A percentile compares a stretch with the other conserved stretches of the same genome.
These are phyloP conservation scores for Vulpes ferrilata DNA, from an alignment of 2,113 vertebrate genomes.

Conservation along the genomic window DNA sequence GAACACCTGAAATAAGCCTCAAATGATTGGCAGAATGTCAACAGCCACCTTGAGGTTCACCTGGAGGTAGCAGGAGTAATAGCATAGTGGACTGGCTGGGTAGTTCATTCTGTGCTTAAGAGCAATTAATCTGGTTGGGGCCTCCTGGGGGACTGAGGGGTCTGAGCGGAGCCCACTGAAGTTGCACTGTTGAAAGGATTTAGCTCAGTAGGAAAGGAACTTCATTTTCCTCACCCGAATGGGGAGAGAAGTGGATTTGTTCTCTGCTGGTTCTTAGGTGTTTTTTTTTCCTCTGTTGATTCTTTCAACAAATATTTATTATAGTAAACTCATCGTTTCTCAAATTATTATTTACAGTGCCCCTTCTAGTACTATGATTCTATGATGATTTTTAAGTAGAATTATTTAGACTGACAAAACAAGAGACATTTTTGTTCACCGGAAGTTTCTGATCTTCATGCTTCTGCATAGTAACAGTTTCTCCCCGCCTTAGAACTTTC, in stretches of 20 bases:
- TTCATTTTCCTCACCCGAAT: neutral
- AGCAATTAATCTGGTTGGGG: neutral
- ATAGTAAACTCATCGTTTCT: neutral
- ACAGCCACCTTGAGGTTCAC: neutral
- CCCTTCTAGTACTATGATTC: neutral
- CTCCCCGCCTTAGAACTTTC: neutral
- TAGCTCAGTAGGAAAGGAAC: slow-evolving; percentile 5
- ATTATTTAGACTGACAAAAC: neutral
- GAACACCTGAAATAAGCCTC: neutral
- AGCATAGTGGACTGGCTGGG: neutral
- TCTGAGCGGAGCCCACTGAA: neutral
- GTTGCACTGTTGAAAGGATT: neutral
- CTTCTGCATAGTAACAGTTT: neutral
- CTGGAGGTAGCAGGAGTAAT: neutral
- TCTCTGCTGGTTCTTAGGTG: neutral
- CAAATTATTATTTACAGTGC: neutral
- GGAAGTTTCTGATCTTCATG: neutral
- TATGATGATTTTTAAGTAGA: neutral
- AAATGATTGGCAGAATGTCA: neutral
- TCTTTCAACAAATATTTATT: slow-evolving; percentile 3
- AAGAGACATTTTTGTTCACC: neutral
- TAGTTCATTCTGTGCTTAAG: neutral
- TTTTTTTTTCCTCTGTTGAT: neutral
- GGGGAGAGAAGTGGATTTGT: neutral
- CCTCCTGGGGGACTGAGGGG: neutral